These are phyloP conservation scores for Myodes glareolus DNA, from an alignment of 2,113 vertebrate genomes.

Conservation along the genomic window DNA sequence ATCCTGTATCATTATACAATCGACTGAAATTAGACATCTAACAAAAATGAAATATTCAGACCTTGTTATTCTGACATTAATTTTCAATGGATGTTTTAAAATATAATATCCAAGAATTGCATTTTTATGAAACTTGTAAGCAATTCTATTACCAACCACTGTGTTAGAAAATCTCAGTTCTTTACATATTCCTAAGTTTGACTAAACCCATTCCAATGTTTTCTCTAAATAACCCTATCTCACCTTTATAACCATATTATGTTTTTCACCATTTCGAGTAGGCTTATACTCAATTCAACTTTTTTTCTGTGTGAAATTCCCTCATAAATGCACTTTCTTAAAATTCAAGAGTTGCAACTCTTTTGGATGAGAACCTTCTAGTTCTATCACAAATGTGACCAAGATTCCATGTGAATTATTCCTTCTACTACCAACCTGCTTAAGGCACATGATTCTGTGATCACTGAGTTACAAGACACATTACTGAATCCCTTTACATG, in stretches of 20 bases:
- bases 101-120: neutral
- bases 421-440: slow-evolving; percentile 12
- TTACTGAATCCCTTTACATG: slow-evolving; percentile 32
- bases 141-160: neutral
- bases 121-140: neutral
- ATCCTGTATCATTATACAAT: neutral
- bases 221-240: neutral
- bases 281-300: slow-evolving; percentile 5
- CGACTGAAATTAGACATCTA: neutral
- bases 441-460: slow-evolving; percentile 39
- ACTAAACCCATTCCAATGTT: neutral
- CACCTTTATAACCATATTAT: neutral
- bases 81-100: neutral
- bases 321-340: slow-evolving; percentile 39
- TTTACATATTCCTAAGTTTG: neutral
- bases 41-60: neutral
- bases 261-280: slow-evolving; percentile 28
- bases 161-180: neutral
- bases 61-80: neutral
- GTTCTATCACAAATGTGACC: slow-evolving; percentile 73
- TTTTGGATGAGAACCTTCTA: slow-evolving; percentile 63
- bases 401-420: slow-evolving; percentile 60
- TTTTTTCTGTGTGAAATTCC: slow-evolving; percentile 51
- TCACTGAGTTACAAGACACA: slow-evolving; percentile 40
- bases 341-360: slow-evolving; percentile 58